Percentiles rank a stretch among this genome's conserved stretches.
phyloP scores from a whole-genome alignment of 2,113 vertebrate genomes.

The Alligator mississippiensis region DNA sequence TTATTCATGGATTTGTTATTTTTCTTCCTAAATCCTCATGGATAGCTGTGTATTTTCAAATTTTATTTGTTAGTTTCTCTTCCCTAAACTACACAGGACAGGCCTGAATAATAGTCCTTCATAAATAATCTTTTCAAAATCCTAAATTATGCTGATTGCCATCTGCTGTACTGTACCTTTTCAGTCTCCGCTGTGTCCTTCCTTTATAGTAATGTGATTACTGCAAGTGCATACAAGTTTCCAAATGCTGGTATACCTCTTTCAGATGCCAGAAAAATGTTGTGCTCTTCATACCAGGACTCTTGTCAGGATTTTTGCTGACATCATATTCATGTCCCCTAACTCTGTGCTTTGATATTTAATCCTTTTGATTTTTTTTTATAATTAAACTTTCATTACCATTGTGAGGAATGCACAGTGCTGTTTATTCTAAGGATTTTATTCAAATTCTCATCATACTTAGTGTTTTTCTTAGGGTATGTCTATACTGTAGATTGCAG shows the following conservation, averaged over 20 bases:
- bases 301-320: neutral
- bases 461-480: neutral
- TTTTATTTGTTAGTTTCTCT: conserved; percentile 62
- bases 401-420: conserved; percentile 9
- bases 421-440: neutral
- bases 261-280: conserved; percentile 32
- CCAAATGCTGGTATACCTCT: conserved; percentile 56
- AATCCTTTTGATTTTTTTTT: neutral
- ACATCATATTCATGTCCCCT: rapidly evolving
- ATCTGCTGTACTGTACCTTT: conserved; percentile 70
- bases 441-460: neutral
- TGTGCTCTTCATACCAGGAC: neutral
- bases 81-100: conserved; percentile 44
- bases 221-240: conserved; percentile 54
- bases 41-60: conserved; percentile 59
- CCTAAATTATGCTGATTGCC: conserved; percentile 68
- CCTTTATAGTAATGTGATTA: conserved; percentile 68
- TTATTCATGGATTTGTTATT: conserved; percentile 44
- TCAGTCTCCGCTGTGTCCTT: conserved; percentile 70
- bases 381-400: neutral
- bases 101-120: conserved; percentile 68
- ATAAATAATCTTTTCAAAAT: conserved; percentile 72
- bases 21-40: conserved; percentile 59
- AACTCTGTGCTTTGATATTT: neutral
- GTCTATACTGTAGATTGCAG: neutral